Evolutionary conservation across 1,140 invertebrate species (phyloP).

Genomic region (Agrypnia vestita): DNA sequence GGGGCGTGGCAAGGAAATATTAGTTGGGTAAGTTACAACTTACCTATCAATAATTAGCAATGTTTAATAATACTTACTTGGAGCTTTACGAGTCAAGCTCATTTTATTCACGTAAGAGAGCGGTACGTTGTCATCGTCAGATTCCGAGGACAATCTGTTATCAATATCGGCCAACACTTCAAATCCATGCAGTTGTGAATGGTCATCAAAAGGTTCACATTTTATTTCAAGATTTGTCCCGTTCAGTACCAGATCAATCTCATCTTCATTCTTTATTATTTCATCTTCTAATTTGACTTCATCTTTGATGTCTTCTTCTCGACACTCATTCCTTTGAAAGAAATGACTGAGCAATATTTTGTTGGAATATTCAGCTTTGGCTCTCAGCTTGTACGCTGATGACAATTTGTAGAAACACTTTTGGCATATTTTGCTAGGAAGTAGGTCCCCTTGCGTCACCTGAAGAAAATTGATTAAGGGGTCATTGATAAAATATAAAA

Average conservation of each 20-base stretch:
- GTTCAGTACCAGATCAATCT: not conserved
- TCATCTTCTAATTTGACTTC: too few relatives aligned
- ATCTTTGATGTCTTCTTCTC: too few relatives aligned
- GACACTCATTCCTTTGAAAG: not conserved
- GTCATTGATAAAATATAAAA: too few relatives aligned
- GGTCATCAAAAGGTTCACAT: not conserved
- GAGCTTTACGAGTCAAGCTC: too few relatives aligned
- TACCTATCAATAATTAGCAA: too few relatives aligned
- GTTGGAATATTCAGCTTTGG: not conserved
- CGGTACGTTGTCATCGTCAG: not conserved
- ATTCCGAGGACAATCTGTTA: not conserved
- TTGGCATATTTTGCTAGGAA: not conserved
- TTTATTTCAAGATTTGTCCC: not conserved
- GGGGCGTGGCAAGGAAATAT: too few relatives aligned
- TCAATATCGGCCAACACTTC: not conserved
- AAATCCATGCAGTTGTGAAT: not conserved
- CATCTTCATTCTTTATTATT: too few relatives aligned
- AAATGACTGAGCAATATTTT: not conserved
- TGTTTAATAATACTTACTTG: too few relatives aligned
- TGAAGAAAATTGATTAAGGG: constrained; percentile 9
- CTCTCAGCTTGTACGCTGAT: not conserved
- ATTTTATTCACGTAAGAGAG: not conserved
- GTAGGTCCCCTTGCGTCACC: not conserved
- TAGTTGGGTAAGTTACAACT: too few relatives aligned
- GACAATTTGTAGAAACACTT: not conserved